Evolutionary conservation across 2,888 invertebrate species (phyloP).

Genomic region (Podabrus alpinus): DNA sequence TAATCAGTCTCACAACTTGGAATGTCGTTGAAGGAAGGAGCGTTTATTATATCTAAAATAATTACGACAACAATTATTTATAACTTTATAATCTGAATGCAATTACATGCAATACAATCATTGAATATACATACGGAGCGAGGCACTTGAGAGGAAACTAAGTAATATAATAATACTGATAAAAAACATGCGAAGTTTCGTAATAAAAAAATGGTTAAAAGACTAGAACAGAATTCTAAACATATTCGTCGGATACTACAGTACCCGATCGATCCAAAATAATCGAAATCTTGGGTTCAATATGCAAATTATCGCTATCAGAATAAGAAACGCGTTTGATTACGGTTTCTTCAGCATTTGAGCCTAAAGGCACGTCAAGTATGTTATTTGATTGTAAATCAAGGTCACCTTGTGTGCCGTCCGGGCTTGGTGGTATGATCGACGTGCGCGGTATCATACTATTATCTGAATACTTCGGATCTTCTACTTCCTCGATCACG

Average conservation of each 20-base stretch:
- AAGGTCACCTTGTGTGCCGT: constrained; percentile 51
- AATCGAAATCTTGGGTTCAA: constrained; percentile 41
- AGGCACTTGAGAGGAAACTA: neutral
- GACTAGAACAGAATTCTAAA: neutral
- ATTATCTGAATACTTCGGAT: constrained; percentile 39
- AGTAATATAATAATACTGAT: neutral
- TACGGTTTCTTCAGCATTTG: constrained; percentile 16
- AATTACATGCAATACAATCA: neutral
- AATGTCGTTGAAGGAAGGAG: neutral
- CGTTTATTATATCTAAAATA: neutral
- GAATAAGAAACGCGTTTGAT: constrained; percentile 29
- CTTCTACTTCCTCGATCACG: constrained; percentile 70
- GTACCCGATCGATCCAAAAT: neutral
- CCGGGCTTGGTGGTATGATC: constrained; percentile 54
- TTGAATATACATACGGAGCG: neutral
- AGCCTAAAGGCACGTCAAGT: constrained; percentile 27
- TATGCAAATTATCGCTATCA: constrained; percentile 28
- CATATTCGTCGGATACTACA: neutral
- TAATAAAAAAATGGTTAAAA: neutral
- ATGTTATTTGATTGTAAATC: constrained; percentile 9
- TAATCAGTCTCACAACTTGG: constrained; percentile 59
- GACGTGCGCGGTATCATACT: constrained; percentile 51
- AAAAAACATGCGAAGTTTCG: constrained; percentile 14
- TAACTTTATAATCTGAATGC: neutral
- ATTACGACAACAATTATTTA: neutral